These are phyloP conservation scores for Drosophila albomicans DNA, from an alignment of 1,140 invertebrate genomes.

Conservation along the genomic window DNA sequence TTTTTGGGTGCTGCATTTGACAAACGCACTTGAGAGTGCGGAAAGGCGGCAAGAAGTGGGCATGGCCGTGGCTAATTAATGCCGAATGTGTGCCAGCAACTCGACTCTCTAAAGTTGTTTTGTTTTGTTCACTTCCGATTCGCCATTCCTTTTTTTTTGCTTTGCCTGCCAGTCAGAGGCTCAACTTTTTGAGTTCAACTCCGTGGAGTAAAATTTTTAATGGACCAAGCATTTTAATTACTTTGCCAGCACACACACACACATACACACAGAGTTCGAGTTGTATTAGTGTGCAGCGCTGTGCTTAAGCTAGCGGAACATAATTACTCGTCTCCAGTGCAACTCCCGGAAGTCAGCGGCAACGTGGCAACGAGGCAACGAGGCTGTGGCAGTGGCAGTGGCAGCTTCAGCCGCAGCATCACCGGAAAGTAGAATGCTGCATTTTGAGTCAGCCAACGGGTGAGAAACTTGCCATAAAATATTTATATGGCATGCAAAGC, in stretches of 20 bases:
- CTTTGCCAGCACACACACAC: conserved; percentile 49
- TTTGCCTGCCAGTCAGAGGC: conserved; percentile 63
- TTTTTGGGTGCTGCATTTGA: conserved; percentile 50
- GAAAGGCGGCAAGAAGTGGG: conserved; percentile 13
- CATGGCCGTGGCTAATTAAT: conserved; percentile 70
- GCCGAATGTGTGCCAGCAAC: conserved; percentile 65
- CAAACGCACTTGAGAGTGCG: conserved; percentile 35
- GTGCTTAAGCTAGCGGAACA: conserved; percentile 80
- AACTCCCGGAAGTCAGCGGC: conserved; percentile 76
- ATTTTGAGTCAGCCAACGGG: conserved; percentile 49
- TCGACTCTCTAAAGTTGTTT: conserved; percentile 75
- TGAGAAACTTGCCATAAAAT: conserved; percentile 77
- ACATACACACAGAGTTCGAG: neutral
- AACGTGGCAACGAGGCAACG: neutral
- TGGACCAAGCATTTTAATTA: conserved; percentile 83
- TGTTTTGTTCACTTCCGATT: conserved; percentile 51
- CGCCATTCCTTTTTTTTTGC: conserved; percentile 4
- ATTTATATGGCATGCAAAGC: conserved; percentile 57
- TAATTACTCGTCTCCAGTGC: conserved; percentile 77
- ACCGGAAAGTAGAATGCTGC: conserved; percentile 70
- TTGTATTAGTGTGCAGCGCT: conserved; percentile 32
- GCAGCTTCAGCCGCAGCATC: conserved; percentile 62
- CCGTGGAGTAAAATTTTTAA: conserved; percentile 80
- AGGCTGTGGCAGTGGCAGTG: conserved; percentile 42
- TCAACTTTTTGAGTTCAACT: conserved; percentile 79